phyloP scores from a whole-genome alignment of 2,797 vertebrate species.

The Sebastes oblongus region DNA sequence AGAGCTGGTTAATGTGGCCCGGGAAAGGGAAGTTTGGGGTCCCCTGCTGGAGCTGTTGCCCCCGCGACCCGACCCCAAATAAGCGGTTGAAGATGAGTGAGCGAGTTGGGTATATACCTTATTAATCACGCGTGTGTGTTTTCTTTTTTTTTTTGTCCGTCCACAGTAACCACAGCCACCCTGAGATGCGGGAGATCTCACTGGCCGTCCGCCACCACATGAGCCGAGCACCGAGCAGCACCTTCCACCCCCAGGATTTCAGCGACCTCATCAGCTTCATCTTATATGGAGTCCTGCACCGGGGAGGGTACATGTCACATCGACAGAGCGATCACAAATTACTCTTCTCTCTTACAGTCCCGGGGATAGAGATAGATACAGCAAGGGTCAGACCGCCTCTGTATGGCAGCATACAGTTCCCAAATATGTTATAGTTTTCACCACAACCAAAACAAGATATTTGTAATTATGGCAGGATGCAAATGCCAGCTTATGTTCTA shows the following conservation, averaged over 20 bases:
- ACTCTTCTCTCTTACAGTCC: neutral
- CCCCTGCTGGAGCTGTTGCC: no score
- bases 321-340: neutral
- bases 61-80: no score
- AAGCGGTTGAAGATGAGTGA: no score
- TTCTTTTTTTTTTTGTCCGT: neutral
- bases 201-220: constrained; percentile 93
- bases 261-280: constrained; percentile 99
- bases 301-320: constrained; percentile 87
- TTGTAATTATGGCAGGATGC: neutral
- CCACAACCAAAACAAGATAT: neutral
- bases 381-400: neutral
- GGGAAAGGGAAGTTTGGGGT: no score
- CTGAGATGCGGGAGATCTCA: constrained; percentile 94
- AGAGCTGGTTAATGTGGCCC: no score
- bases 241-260: constrained; percentile 98
- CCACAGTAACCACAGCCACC: constrained; percentile 89
- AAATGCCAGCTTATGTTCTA: neutral
- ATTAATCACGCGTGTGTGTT: neutral
- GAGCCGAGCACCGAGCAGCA: constrained; percentile 93
- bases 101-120: neutral
- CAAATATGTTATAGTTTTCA: neutral
- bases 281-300: constrained; percentile 92
- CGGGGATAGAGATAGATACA: neutral
- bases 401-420: neutral